Evolutionary conservation across 1,140 invertebrate genomes (phyloP).

Genomic region (Lepidurus packardi): DNA sequence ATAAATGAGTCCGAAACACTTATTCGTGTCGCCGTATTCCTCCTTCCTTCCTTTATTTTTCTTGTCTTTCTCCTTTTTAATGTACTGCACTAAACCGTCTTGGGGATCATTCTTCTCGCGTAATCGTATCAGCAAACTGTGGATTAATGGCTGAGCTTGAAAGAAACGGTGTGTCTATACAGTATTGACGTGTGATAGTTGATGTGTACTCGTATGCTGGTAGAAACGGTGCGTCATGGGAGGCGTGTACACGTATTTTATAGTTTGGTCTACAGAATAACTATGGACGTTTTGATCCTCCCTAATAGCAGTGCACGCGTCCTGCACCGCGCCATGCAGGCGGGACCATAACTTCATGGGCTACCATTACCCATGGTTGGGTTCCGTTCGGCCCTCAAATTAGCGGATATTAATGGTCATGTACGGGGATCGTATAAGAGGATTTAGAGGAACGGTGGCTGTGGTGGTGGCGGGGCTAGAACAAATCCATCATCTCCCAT

Average conservation of each 20-base stretch:
- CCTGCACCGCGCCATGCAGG: conserved; percentile 5
- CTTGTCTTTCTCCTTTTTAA: too few relatives aligned
- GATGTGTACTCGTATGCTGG: not conserved
- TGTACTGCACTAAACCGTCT: too few relatives aligned
- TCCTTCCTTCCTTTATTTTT: too few relatives aligned
- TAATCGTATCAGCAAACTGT: too few relatives aligned
- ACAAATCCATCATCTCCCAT: conserved; percentile 2
- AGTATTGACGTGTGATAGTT: conserved; percentile 6
- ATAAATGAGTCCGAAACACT: not conserved
- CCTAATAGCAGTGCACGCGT: conserved; percentile 21
- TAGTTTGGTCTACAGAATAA: conserved; percentile 16
- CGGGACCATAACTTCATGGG: conserved; percentile 19
- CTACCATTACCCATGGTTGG: conserved; percentile 15
- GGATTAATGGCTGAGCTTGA: too few relatives aligned
- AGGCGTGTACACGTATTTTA: conserved; percentile 15
- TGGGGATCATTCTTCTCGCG: too few relatives aligned
- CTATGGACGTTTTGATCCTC: conserved; percentile 13
- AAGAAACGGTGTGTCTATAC: not conserved
- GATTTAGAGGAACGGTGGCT: conserved; percentile 14
- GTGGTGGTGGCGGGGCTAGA: conserved; percentile 1
- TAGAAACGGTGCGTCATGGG: not conserved
- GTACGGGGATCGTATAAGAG: conserved; percentile 15
- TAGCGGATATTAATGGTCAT: conserved; percentile 22
- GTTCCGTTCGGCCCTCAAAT: conserved; percentile 13
- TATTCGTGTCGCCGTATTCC: too few relatives aligned